Conservation (phyloP, 2,797 vertebrate genomes). For the Pangasius larnaudii region DNA sequence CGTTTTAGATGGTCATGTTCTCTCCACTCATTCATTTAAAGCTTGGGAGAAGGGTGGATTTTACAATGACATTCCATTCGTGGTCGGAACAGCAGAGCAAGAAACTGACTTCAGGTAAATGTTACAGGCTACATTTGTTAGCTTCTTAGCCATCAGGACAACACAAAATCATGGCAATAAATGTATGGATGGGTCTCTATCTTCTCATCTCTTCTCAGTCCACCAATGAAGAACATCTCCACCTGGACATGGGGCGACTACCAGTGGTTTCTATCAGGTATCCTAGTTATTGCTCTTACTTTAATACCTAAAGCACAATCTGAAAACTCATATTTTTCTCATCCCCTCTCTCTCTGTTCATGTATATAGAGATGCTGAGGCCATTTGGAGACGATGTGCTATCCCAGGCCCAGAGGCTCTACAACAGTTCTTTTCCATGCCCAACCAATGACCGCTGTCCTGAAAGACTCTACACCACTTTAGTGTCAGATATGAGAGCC, state of each 20-base stretch:
- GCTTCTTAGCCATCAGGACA: background rate
- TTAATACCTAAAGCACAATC: background rate
- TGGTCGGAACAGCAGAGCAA: slow-evolving; percentile 77
- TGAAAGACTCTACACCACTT: slow-evolving; percentile 77
- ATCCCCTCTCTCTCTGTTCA: background rate
- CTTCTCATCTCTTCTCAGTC: slow-evolving; percentile 64
- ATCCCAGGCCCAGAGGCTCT: slow-evolving; percentile 64
- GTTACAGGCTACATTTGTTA: background rate
- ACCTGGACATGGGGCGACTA: slow-evolving; percentile 76
- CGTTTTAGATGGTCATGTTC: slow-evolving; percentile 77
- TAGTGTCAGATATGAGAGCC: slow-evolving; percentile 77
- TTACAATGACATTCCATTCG: slow-evolving; percentile 74
- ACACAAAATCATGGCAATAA: background rate
- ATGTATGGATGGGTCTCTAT: background rate
- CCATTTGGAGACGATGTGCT: slow-evolving; percentile 68
- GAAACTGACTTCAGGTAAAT: slow-evolving; percentile 75
- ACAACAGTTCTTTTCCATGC: slow-evolving; percentile 66
- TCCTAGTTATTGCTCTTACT: background rate
- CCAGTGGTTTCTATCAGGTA: slow-evolving; percentile 76
- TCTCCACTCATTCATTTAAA: slow-evolving; percentile 69
- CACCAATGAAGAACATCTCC: slow-evolving; percentile 72
- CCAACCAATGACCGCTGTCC: slow-evolving; percentile 72
- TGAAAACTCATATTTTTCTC: background rate
- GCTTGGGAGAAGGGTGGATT: slow-evolving; percentile 67
- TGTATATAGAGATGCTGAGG: slow-evolving; percentile 70